phyloP scores from a whole-genome alignment of 2,113 vertebrate species.

The Scopus umbretta region DNA sequence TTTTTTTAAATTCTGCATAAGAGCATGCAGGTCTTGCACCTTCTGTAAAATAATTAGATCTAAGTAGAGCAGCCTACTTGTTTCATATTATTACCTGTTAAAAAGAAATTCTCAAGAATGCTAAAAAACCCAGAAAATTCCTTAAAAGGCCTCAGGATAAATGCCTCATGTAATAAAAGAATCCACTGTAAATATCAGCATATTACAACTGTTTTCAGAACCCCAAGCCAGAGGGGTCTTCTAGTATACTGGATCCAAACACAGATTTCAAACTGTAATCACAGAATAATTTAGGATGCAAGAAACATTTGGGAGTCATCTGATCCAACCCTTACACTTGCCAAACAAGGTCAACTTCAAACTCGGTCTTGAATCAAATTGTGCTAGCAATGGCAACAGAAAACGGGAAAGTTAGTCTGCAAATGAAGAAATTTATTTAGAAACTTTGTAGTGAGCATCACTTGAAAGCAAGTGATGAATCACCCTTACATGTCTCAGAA shows the following conservation, averaged over 20 bases:
- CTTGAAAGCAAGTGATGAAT: neutral
- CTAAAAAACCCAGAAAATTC: neutral
- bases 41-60: neutral
- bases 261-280: neutral
- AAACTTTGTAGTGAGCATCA: neutral
- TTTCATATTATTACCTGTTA: neutral
- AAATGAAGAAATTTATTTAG: neutral
- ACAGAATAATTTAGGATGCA: neutral
- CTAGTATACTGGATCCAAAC: neutral
- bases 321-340: neutral
- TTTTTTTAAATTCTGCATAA: neutral
- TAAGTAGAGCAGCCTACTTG: neutral
- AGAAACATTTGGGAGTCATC: neutral
- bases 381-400: neutral
- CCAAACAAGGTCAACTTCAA: neutral
- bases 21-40: neutral
- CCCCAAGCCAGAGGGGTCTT: neutral
- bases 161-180: rapidly evolving
- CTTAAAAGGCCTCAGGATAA: neutral
- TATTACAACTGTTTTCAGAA: neutral
- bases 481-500: neutral
- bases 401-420: neutral
- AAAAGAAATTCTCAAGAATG: neutral
- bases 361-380: neutral
- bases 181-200: neutral